Percentiles rank a stretch among this genome's conserved stretches.
These are phyloP conservation scores for Atta cephalotes DNA, from an alignment of 1,140 invertebrate species.

Conservation along the genomic window DNA sequence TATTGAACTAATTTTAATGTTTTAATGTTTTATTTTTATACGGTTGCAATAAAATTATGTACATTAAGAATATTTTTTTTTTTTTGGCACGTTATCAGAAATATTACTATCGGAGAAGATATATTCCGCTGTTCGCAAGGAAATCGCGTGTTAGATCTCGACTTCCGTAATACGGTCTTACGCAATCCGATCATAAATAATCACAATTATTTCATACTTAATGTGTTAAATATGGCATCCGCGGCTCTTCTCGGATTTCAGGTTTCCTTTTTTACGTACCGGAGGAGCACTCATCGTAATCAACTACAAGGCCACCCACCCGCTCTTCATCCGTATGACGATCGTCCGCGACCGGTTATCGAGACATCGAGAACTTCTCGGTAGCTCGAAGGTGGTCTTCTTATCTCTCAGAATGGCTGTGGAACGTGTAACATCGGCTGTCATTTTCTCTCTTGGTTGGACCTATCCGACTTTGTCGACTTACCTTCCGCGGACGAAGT, in stretches of 20 bases:
- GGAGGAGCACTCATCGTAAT: conserved; percentile 18
- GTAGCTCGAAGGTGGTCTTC: conserved; percentile 65
- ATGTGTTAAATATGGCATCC: not conserved
- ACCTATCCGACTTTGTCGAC: conserved; percentile 24
- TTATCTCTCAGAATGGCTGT: conserved; percentile 57
- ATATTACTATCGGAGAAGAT: too few species aligned
- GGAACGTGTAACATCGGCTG: conserved; percentile 48
- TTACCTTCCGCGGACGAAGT: conserved; percentile 4
- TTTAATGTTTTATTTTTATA: too few species aligned
- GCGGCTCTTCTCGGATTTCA: not conserved
- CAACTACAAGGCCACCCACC: conserved; percentile 33
- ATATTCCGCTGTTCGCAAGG: not conserved
- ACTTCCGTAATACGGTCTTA: not conserved
- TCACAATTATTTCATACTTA: conserved; percentile 3
- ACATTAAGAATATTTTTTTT: too few species aligned
- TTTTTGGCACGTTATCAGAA: too few species aligned
- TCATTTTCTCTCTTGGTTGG: conserved; percentile 35
- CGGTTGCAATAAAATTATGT: too few species aligned
- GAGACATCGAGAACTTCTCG: conserved; percentile 64
- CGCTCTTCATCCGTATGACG: conserved; percentile 31
- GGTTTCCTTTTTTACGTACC: conserved; percentile 29
- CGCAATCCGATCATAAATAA: not conserved
- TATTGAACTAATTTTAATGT: too few species aligned
- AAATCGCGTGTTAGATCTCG: conserved; percentile 3
- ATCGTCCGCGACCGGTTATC: conserved; percentile 52